Percentiles rank a stretch among this genome's conserved stretches.
Conservation (phyloP, 2,113 vertebrate species). For the Pycnonotus jocosus region DNA sequence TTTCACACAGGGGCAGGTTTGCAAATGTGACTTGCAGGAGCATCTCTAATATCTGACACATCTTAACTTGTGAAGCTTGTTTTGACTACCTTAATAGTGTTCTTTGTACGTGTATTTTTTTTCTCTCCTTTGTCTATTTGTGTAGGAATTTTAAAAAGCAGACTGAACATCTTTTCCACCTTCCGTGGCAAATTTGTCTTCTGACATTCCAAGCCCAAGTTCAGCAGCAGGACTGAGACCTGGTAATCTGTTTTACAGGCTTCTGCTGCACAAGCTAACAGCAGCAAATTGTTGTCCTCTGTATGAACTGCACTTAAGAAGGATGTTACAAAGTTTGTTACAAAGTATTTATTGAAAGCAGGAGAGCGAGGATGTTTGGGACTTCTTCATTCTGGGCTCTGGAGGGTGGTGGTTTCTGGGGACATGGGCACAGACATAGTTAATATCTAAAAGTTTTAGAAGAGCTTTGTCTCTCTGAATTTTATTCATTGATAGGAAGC, state of each 20-base stretch:
- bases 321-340: background rate
- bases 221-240: background rate
- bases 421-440: background rate
- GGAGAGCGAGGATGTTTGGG: background rate
- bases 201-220: background rate
- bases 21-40: background rate
- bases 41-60: background rate
- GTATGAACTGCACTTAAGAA: background rate
- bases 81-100: background rate
- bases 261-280: background rate
- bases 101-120: background rate
- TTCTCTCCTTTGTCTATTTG: background rate
- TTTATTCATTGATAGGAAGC: background rate
- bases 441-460: background rate
- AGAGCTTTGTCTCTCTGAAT: background rate
- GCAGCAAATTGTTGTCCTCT: background rate
- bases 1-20: background rate
- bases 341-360: background rate
- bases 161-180: background rate
- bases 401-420: background rate
- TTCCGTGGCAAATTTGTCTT: background rate
- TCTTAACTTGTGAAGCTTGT: background rate
- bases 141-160: background rate
- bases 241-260: background rate
- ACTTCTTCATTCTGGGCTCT: background rate